Conservation (phyloP, 2,888 invertebrate species). For the Eupeodes luniger region DNA sequence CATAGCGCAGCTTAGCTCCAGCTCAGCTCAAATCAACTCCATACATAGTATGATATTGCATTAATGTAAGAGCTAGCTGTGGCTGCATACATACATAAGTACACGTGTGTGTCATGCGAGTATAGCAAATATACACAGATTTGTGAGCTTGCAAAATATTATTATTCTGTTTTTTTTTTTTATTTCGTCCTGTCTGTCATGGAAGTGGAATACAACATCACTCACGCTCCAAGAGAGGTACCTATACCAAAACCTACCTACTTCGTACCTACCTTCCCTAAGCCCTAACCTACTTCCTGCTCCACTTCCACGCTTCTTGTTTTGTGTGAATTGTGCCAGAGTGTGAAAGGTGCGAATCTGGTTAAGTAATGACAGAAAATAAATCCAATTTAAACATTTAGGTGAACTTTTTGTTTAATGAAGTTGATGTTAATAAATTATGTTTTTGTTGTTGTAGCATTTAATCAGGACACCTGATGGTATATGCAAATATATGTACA, state of each 20-base stretch:
- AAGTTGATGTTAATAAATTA: conserved; percentile 31
- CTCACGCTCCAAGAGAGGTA: not conserved
- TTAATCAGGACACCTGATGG: not conserved
- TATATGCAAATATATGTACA: not conserved
- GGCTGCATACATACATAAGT: not conserved
- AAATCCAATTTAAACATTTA: conserved; percentile 26
- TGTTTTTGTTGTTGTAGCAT: conserved; percentile 11
- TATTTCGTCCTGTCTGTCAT: not conserved
- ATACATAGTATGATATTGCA: too few species aligned
- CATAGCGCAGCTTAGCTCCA: conserved; percentile 22
- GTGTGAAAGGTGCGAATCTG: conserved; percentile 24
- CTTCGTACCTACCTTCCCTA: not conserved
- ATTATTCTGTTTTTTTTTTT: not conserved
- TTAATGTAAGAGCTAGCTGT: not conserved
- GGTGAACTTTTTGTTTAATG: conserved; percentile 30
- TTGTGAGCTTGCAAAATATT: conserved; percentile 8
- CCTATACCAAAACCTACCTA: too few species aligned
- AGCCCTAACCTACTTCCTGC: too few species aligned
- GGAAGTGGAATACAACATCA: conserved; percentile 6
- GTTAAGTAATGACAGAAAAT: conserved; percentile 30
- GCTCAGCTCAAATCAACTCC: conserved; percentile 1
- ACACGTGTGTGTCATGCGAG: not conserved
- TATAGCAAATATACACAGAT: not conserved
- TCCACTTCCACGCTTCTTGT: not conserved
- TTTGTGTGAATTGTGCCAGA: conserved; percentile 1